Conservation (phyloP, 2,888 invertebrate species). For the Troilus luridus region DNA sequence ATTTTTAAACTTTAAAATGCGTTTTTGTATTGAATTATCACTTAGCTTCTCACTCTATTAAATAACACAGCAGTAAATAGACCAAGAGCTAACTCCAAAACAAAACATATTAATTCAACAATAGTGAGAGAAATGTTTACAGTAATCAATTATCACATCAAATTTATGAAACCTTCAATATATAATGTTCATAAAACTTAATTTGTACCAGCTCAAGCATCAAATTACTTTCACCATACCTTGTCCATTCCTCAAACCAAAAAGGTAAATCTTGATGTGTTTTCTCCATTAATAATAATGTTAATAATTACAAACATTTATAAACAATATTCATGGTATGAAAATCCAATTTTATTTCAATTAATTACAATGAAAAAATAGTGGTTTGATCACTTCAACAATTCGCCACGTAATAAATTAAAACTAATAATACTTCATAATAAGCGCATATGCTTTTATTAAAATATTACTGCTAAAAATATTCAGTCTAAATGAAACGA, state of each 20-base stretch:
- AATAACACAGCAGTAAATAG: background rate
- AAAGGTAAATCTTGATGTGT: slow-evolving; percentile 67
- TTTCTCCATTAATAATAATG: slow-evolving; percentile 59
- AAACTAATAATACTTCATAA: background rate
- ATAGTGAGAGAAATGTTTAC: background rate
- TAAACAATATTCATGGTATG: background rate
- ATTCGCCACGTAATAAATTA: background rate
- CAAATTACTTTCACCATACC: slow-evolving; percentile 66
- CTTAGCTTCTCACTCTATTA: background rate
- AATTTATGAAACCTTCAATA: background rate
- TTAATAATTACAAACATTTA: slow-evolving; percentile 2
- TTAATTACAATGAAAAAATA: background rate
- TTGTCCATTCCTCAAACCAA: slow-evolving; percentile 70
- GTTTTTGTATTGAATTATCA: too few species aligned
- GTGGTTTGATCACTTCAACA: background rate
- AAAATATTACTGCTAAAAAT: slow-evolving; percentile 3
- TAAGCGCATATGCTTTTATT: background rate
- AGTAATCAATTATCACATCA: background rate
- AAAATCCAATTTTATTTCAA: background rate
- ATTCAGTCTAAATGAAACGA: slow-evolving; percentile 25
- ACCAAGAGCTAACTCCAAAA: background rate
- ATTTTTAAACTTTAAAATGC: too few species aligned
- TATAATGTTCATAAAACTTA: background rate
- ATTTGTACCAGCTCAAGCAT: background rate
- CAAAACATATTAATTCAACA: background rate